Conservation (phyloP, 37 sponge, comb jelly and placozoan genomes). For the Cladorhizidae sp. region DNA sequence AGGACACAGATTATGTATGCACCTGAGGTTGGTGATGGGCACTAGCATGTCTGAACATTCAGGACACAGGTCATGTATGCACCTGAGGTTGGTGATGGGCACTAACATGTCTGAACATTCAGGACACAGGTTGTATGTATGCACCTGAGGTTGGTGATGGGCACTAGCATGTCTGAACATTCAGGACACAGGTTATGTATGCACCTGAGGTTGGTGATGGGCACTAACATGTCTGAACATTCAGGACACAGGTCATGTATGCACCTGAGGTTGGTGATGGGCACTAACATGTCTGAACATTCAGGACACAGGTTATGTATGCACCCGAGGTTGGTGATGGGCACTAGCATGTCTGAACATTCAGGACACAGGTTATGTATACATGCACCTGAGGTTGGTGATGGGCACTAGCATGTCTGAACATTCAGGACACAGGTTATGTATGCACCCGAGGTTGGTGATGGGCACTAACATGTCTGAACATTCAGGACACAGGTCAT, state of each 20-base stretch:
- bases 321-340: background rate
- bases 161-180: conserved; percentile 33
- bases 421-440: background rate
- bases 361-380: background rate
- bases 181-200: background rate
- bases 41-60: conserved; percentile 31
- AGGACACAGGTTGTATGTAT: background rate
- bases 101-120: conserved; percentile 27
- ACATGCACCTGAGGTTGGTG: background rate
- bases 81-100: background rate
- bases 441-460: background rate
- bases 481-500: no score
- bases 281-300: conserved; percentile 30
- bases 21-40: background rate
- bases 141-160: background rate
- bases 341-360: conserved; percentile 33
- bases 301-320: background rate
- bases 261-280: background rate
- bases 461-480: conserved; percentile 32
- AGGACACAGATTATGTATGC: background rate
- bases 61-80: background rate
- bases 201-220: background rate
- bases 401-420: conserved; percentile 35
- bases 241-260: background rate
- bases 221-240: conserved; percentile 30